Base-by-base conservation (phyloP, 2,797 vertebrate species). In the Saxicola maurus region DNA sequence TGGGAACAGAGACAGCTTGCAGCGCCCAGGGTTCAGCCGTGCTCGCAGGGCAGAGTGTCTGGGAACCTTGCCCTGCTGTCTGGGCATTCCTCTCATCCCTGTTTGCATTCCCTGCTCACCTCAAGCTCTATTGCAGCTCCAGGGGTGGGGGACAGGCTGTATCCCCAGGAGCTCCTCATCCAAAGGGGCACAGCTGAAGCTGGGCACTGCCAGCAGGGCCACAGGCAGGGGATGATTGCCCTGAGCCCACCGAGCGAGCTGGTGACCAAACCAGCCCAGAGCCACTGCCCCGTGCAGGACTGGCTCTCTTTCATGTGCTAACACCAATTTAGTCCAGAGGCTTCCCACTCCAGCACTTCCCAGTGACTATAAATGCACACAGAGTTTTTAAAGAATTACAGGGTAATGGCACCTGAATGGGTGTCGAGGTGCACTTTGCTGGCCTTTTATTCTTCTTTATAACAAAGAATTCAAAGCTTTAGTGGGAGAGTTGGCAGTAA, bases 381-480 rank as follows among this genome's bases (percentile, higher is more conserved):
- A 0, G 55, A 62, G 71, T 48, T 86, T 84, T 73, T 64, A 57
- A 77, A 71, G 90, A 71, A 49, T 67, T 68, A 37, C 38, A 17
- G 38, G 57, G 35, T 62, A 93, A 59, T 27, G 45, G 69, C 74
- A 86, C 91, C 88, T 53, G 60, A 56, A 73, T 20, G n/a, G 62
- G 81, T 45, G 79, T 85, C 17, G 33, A 11, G 3, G 82, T 11
- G 7, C 27, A 24, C 53, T 67, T 74, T 40, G 14, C 43, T 53
- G 76, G 30, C 72, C 84, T 87, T 87, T 87, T 45, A 35, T 80
- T 84, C 79, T 80, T 62, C 84, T 89, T 53, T 64, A 14, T 46
- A 83, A 78, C 1, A 11, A 87, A 55, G 92, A 87, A 87, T 48
- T 53, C 78, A 89, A 86, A 90, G 86, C 89, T 90, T 87, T 68